These are phyloP conservation scores for Oxygymnocypris stewartii DNA, from an alignment of 2,113 vertebrate genomes.

Conservation along the genomic window DNA sequence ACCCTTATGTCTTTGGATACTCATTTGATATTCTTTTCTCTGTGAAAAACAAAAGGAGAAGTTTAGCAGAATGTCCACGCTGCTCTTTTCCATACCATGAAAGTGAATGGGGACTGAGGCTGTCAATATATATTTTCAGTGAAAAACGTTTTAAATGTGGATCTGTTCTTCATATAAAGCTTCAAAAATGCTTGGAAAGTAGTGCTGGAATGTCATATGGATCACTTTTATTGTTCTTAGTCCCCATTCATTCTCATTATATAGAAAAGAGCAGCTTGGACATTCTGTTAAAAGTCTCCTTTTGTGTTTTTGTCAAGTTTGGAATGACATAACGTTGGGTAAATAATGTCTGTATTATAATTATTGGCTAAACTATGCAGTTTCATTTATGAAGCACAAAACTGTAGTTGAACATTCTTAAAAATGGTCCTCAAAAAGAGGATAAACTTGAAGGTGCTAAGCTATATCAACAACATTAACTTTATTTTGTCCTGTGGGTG, in stretches of 20 bases:
- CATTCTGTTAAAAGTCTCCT: not conserved
- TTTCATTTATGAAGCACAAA: not conserved
- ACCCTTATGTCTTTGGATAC: not conserved
- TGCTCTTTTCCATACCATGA: not conserved
- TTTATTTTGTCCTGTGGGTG: not conserved
- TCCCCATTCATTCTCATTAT: not conserved
- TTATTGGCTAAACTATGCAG: no score
- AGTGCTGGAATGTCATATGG: not conserved
- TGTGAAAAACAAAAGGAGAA: not conserved
- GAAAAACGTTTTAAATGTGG: not conserved
- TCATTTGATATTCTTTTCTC: not conserved
- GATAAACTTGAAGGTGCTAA: not conserved
- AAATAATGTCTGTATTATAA: no score
- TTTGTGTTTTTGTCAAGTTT: not conserved
- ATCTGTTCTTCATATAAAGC: not conserved
- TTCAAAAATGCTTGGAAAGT: not conserved
- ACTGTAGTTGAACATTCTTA: not conserved
- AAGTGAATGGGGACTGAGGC: not conserved
- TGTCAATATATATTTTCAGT: not conserved
- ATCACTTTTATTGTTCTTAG: not conserved
- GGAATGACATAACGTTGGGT: not conserved
- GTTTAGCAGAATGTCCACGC: conserved; percentile 11
- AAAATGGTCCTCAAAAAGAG: not conserved
- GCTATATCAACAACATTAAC: not conserved
- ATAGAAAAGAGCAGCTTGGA: conserved; percentile 10